phyloP scores from a whole-genome alignment of 37 sponge, comb jelly and placozoan species.

The Lycopodina hypogea region DNA sequence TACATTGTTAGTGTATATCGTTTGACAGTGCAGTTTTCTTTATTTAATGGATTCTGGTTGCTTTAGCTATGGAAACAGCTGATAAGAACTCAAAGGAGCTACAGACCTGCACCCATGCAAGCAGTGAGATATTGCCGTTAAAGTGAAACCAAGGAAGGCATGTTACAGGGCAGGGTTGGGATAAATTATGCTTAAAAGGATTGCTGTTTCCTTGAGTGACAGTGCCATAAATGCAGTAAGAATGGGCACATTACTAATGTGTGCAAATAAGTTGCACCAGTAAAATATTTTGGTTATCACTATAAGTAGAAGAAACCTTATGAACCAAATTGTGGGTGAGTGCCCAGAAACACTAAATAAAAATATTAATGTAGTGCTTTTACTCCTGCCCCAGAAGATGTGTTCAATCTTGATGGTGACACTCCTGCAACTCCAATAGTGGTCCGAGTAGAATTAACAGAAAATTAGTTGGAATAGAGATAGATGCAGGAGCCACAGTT shows the following conservation, averaged over 20 bases:
- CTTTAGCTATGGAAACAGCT: slow-evolving; percentile 35
- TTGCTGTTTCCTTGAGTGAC: not conserved
- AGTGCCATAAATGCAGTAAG: slow-evolving; percentile 13
- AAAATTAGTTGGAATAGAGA: not conserved
- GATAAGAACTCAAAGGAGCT: slow-evolving; percentile 3
- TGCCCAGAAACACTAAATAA: too few relatives aligned
- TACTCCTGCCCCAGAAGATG: too few relatives aligned
- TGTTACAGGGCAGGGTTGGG: slow-evolving; percentile 13
- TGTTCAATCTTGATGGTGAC: too few relatives aligned
- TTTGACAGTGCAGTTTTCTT: too few relatives aligned
- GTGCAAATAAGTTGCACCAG: too few relatives aligned
- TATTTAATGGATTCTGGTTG: slow-evolving; percentile 20
- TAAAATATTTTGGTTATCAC: too few relatives aligned
- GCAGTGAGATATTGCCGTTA: not conserved
- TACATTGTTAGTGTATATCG: too few relatives aligned
- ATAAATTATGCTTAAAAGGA: not conserved
- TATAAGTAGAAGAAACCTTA: too few relatives aligned
- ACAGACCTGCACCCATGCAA: not conserved
- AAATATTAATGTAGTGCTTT: too few relatives aligned
- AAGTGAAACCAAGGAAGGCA: not conserved
- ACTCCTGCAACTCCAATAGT: too few relatives aligned
- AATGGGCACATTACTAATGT: slow-evolving; percentile 11
- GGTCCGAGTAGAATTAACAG: not conserved
- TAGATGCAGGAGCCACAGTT: slow-evolving; percentile 4
- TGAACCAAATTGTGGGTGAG: too few relatives aligned